Evolutionary conservation across 2,888 invertebrate species (phyloP).

Genomic region (Noctua pronuba): DNA sequence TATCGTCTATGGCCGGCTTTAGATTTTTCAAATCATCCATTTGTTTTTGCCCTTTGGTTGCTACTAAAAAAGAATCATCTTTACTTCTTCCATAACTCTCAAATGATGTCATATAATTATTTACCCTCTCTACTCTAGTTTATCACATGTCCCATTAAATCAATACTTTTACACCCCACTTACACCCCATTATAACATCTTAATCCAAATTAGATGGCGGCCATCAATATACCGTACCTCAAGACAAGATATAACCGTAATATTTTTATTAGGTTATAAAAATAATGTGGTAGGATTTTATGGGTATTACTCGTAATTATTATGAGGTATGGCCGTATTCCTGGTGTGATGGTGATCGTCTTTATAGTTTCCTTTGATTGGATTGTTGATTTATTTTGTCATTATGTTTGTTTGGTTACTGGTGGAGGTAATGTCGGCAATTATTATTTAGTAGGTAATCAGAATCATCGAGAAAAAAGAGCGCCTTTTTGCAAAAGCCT

Average conservation of each 20-base stretch:
- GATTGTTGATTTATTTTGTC: conserved; percentile 67
- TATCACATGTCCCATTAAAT: conserved; percentile 45
- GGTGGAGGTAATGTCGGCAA: background rate
- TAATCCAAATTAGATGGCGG: conserved; percentile 71
- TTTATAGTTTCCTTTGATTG: conserved; percentile 72
- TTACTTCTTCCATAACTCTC: background rate
- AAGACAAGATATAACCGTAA: conserved; percentile 65
- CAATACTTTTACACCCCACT: conserved; percentile 54
- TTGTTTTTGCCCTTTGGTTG: background rate
- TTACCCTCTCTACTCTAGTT: background rate
- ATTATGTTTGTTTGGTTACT: conserved; percentile 41
- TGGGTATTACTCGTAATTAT: conserved; percentile 81
- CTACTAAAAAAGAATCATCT: background rate
- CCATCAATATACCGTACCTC: conserved; percentile 72
- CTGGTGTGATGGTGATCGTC: conserved; percentile 55
- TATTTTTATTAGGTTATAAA: conserved; percentile 79
- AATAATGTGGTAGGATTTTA: conserved; percentile 77
- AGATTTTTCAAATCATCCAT: too few relatives aligned
- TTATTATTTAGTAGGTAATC: background rate
- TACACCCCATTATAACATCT: conserved; percentile 54
- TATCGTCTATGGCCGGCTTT: background rate
- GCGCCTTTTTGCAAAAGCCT: background rate
- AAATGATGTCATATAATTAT: conserved; percentile 13
- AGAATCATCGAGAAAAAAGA: background rate
- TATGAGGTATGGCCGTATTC: conserved; percentile 70